These are phyloP conservation scores for Agrochola lota DNA, from an alignment of 2,888 invertebrate genomes.

Conservation along the genomic window DNA sequence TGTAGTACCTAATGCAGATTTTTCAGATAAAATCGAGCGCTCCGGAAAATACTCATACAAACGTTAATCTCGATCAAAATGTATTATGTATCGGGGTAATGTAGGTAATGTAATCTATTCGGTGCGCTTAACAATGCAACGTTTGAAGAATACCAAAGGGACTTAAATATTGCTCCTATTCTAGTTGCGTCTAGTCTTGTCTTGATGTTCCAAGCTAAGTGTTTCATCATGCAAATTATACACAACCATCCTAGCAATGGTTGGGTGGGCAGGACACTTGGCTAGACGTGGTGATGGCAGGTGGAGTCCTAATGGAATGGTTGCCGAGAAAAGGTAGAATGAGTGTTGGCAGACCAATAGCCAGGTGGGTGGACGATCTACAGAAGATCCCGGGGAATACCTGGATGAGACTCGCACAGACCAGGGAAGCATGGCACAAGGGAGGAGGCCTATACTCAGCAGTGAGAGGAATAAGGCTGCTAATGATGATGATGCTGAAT, in stretches of 20 bases:
- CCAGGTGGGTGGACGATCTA: background rate
- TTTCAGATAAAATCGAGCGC: background rate
- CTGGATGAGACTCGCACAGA: background rate
- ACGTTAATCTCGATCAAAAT: background rate
- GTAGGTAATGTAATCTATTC: background rate
- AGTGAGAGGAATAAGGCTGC: background rate
- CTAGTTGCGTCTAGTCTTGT: conserved; percentile 3
- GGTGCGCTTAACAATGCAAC: background rate
- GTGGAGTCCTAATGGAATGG: background rate
- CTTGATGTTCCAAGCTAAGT: background rate
- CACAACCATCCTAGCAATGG: background rate
- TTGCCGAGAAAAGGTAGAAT: background rate
- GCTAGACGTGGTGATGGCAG: background rate
- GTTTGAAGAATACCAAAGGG: conserved; percentile 6
- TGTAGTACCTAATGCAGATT: background rate
- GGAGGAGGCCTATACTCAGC: background rate
- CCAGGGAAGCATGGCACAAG: background rate
- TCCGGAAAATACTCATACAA: background rate
- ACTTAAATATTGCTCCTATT: background rate
- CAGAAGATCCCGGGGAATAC: background rate
- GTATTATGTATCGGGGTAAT: background rate
- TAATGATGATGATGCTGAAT: background rate
- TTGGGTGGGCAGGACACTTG: background rate
- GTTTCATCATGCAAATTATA: conserved; percentile 16
- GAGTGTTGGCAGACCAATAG: background rate